A percentile compares a stretch with the other conserved stretches of the same genome.
These are phyloP conservation scores for Nematopogon swammerdamellus DNA, from an alignment of 2,888 invertebrate genomes.

Conservation along the genomic window DNA sequence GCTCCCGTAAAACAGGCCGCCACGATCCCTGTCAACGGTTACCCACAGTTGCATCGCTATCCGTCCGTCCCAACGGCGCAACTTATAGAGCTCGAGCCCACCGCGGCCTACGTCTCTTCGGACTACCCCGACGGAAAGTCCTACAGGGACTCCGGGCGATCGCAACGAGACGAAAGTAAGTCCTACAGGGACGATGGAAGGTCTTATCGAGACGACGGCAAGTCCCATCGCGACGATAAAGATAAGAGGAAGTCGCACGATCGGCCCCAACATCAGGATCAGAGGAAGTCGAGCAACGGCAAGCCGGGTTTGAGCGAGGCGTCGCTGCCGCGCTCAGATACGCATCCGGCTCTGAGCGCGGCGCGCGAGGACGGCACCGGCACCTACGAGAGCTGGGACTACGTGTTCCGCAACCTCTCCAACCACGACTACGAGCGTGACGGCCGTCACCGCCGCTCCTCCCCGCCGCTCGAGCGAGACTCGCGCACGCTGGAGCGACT, in stretches of 20 bases:
- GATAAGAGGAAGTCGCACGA: constrained; percentile 13
- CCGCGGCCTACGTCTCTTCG: constrained; percentile 23
- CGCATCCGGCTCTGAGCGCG: constrained; percentile 44
- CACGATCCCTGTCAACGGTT: constrained; percentile 46
- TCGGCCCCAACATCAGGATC: constrained; percentile 14
- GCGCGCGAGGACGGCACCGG: constrained; percentile 65
- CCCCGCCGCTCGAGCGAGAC: constrained; percentile 44
- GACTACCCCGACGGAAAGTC: not conserved
- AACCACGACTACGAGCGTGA: constrained; percentile 68
- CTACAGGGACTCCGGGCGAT: not conserved
- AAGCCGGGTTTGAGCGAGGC: constrained; percentile 42
- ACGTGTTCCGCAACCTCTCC: constrained; percentile 73
- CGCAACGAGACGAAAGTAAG: not conserved
- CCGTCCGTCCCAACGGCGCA: constrained; percentile 63
- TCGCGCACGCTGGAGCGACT: constrained; percentile 41
- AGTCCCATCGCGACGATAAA: constrained; percentile 6
- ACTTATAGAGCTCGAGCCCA: constrained; percentile 62
- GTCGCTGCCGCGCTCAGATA: constrained; percentile 41
- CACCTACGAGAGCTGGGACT: constrained; percentile 75
- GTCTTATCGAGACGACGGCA: not conserved
- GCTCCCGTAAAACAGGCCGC: constrained; percentile 44
- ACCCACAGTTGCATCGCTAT: constrained; percentile 37
- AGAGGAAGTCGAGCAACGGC: constrained; percentile 23
- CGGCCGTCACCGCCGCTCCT: constrained; percentile 64
- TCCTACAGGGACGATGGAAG: not conserved